These are phyloP conservation scores for Aradophagus sp. DNA, from an alignment of 1,140 invertebrate species.

Conservation along the genomic window DNA sequence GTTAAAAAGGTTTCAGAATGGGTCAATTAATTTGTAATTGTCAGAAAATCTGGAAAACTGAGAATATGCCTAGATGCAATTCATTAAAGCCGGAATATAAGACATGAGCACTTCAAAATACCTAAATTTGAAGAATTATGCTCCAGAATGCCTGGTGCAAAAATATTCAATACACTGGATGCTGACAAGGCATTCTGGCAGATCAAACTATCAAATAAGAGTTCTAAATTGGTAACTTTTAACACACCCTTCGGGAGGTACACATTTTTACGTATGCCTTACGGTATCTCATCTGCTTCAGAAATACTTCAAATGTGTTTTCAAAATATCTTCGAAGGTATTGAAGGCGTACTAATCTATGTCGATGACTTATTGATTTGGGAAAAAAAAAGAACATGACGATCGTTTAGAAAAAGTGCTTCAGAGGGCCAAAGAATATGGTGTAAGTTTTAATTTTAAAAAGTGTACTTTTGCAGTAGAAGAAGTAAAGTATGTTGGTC, in stretches of 20 bases:
- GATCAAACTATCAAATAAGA: conserved; percentile 13
- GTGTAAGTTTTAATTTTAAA: conserved; percentile 19
- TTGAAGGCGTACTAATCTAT: conserved; percentile 53
- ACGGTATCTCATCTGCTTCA: conserved; percentile 59
- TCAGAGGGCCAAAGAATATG: conserved; percentile 42
- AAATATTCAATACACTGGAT: conserved; percentile 30
- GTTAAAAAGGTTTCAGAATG: conserved; percentile 66
- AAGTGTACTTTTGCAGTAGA: conserved; percentile 10
- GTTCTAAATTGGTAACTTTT: conserved; percentile 28
- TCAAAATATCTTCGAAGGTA: conserved; percentile 61
- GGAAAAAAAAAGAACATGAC: conserved; percentile 61
- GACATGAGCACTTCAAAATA: conserved; percentile 59
- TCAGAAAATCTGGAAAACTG: conserved; percentile 62
- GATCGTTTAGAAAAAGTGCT: conserved; percentile 54
- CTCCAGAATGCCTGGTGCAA: conserved; percentile 29
- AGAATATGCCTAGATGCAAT: conserved; percentile 70
- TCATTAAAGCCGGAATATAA: conserved; percentile 66
- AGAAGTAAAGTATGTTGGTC: conserved; percentile 25
- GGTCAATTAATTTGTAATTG: conserved; percentile 65
- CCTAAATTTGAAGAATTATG: conserved; percentile 61
- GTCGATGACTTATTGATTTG: conserved; percentile 67
- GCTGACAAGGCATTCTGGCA: conserved; percentile 45
- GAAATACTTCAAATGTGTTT: conserved; percentile 67
- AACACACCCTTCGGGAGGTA: conserved; percentile 53
- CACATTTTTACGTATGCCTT: conserved; percentile 50